phyloP scores from a whole-genome alignment of 2,113 vertebrate genomes.

The Platichthys stellatus region DNA sequence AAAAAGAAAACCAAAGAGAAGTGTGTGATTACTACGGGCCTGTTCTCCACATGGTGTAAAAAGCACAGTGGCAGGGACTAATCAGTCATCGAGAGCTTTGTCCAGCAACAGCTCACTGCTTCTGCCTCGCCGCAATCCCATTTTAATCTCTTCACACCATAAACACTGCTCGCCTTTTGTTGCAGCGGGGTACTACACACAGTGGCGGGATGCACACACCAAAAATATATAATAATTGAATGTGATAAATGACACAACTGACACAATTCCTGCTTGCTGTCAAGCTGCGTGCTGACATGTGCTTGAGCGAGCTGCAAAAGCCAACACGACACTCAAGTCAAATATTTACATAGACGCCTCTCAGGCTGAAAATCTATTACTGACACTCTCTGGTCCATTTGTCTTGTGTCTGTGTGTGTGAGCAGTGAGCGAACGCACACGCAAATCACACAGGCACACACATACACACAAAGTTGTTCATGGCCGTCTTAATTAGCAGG shows the following conservation, averaged over 20 bases:
- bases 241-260: slow-evolving; percentile 58
- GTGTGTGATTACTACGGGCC: slow-evolving; percentile 15
- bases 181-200: slow-evolving; percentile 49
- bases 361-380: slow-evolving; percentile 69
- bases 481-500: slow-evolving; percentile 83
- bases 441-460: not conserved
- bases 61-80: slow-evolving; percentile 26
- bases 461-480: slow-evolving; percentile 2
- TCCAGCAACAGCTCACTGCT: slow-evolving; percentile 53
- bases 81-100: slow-evolving; percentile 58
- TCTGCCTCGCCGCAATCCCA: slow-evolving; percentile 33
- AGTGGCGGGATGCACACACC: slow-evolving; percentile 33
- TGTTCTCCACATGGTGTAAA: slow-evolving; percentile 42
- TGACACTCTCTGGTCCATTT: slow-evolving; percentile 38
- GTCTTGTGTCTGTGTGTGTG: slow-evolving; percentile 13
- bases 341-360: slow-evolving; percentile 82
- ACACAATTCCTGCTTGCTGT: slow-evolving; percentile 21
- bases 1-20: slow-evolving; percentile 31
- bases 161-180: slow-evolving; percentile 65
- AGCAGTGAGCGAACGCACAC: not conserved
- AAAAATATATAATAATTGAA: slow-evolving; percentile 51
- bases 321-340: slow-evolving; percentile 66
- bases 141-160: slow-evolving; percentile 66
- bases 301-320: slow-evolving; percentile 53
- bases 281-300: slow-evolving; percentile 46